A percentile compares a stretch with the other conserved stretches of the same genome.
These are phyloP conservation scores for Liparis tanakae DNA, from an alignment of 2,797 vertebrate genomes.

Conservation along the genomic window DNA sequence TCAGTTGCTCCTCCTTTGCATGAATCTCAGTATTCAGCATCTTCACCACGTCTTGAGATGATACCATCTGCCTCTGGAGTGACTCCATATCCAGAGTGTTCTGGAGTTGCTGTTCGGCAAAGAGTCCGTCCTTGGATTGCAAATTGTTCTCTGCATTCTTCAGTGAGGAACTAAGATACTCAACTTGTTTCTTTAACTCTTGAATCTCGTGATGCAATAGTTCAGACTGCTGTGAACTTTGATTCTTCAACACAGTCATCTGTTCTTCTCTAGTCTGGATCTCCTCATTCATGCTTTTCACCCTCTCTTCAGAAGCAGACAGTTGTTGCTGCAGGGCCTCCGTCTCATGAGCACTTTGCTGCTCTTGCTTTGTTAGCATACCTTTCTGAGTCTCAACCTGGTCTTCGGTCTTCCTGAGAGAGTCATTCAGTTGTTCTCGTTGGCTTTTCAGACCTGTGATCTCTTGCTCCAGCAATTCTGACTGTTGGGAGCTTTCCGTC, in stretches of 20 bases:
- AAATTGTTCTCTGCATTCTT: constrained; percentile 49
- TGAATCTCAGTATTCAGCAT: constrained; percentile 31
- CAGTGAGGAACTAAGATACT: constrained; percentile 46
- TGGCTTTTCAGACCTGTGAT: constrained; percentile 45
- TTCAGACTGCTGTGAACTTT: constrained; percentile 50
- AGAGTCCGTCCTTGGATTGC: constrained; percentile 50
- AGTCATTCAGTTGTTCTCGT: constrained; percentile 29
- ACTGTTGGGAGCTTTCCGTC: constrained; percentile 31
- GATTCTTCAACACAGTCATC: constrained; percentile 49
- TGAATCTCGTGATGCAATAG: constrained; percentile 74
- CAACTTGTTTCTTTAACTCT: constrained; percentile 63
- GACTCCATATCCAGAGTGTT: constrained; percentile 22
- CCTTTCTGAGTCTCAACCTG: constrained; percentile 43
- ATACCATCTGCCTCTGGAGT: constrained; percentile 23
- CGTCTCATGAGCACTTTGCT: constrained; percentile 39
- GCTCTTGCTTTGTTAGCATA: constrained; percentile 46
- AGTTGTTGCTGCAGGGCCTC: constrained; percentile 54
- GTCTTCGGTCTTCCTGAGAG: constrained; percentile 54
- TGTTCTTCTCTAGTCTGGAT: constrained; percentile 66
- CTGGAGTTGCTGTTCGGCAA: constrained; percentile 45
- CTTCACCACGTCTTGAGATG: constrained; percentile 40
- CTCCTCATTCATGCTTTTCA: constrained; percentile 47
- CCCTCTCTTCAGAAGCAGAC: constrained; percentile 42
- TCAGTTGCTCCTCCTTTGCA: constrained; percentile 43
- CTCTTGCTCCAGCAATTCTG: constrained; percentile 49